Evolutionary conservation across 2,888 invertebrate species (phyloP), one percentile per base, ranked within the genome.

Genomic region (Nephrotoma appendiculata): DNA sequence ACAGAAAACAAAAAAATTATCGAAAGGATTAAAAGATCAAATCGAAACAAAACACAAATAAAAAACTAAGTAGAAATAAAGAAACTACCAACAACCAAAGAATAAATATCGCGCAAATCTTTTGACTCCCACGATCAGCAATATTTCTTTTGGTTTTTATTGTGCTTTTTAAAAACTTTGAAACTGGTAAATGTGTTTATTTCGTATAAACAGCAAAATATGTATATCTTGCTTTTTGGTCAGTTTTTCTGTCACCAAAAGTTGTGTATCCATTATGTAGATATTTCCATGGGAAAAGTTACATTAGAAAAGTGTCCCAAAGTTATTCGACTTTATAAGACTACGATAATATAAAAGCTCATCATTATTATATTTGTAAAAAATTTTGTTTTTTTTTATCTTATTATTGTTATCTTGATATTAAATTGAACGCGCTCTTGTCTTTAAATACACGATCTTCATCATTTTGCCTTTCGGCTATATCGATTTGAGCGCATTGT

Each of bases 1-100:
- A 84, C 84, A 84, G 43, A 84, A n/a, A 84, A 15, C 12, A 42
- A 43, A 84, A 43, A 84, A 84, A 42, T 42, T 84, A 84, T 84
- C 84, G 84, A 84, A 84, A 84, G 84, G 84, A 84, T 84, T 84
- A 84, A 84, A 84, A 84, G 84, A 84, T 84, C 84, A 84, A 84
- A 84, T 84, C 15, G 84, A 43, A 84, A 84, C 71, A 71, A 71
- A 71, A 52, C 52, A 83, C 83, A 83, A 83, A n/a, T 31, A 31
- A 31, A 19, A 9, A 41, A 83, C 9, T 83, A 42, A 42, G 84
- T 15, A 41, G 41, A 41, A 83, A 42, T 42, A 84, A 84, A 41
- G 6, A 84, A 84, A 84, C 84, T 15, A 84, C 42, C 41, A 84
- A 84, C 11, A 48, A 12, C 41, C 84, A 84, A 19, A 43, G 41